phyloP scores from a whole-genome alignment of 2,797 vertebrate genomes.

The Anguilla pacifica region DNA sequence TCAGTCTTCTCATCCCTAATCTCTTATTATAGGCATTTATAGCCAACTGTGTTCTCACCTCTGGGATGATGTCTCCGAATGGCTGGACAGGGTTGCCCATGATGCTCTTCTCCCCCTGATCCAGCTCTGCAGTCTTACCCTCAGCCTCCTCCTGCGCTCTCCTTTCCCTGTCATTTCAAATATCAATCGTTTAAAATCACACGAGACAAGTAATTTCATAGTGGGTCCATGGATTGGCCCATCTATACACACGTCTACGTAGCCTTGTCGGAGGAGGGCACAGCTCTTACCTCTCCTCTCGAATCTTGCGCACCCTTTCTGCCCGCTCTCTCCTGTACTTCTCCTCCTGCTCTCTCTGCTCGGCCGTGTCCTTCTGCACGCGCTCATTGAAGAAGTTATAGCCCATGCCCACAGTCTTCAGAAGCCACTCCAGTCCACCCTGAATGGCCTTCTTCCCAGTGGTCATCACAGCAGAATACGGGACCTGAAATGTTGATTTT shows the following conservation, averaged over 20 bases:
- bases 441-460: conserved; percentile 76
- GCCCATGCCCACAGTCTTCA: conserved; percentile 74
- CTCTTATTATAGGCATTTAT: not conserved
- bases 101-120: not conserved
- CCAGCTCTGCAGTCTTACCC: not conserved
- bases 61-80: not conserved
- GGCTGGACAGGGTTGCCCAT: not conserved
- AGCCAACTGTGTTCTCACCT: not conserved
- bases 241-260: not conserved
- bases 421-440: conserved; percentile 74
- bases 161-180: not conserved
- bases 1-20: not conserved
- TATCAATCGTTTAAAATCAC: not conserved
- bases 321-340: conserved; percentile 71
- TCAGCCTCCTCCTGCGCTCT: not conserved
- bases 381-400: conserved; percentile 74
- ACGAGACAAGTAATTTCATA: too few relatives aligned
- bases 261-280: not conserved
- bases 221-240: not conserved
- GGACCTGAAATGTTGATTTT: conserved; percentile 59
- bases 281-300: conserved; percentile 69
- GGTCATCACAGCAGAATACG: conserved; percentile 74
- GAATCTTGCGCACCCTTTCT: conserved; percentile 69
- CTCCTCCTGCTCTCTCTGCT: conserved; percentile 72
- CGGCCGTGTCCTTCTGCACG: conserved; percentile 71